Base-by-base conservation (phyloP, 1,140 invertebrate species). In the Zaprionus inermis region DNA sequence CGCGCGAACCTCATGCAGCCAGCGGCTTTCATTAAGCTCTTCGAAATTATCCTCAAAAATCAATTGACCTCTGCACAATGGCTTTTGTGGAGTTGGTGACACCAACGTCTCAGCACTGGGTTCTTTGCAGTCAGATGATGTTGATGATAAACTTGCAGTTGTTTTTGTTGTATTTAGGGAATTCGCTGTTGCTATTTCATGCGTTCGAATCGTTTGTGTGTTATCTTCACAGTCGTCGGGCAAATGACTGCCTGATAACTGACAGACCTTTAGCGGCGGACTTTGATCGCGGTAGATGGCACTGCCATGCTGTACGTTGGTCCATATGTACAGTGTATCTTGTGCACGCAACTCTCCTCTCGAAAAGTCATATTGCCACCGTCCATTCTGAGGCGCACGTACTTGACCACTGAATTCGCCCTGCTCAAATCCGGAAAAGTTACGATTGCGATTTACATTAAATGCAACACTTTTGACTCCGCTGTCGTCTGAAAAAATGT, bases 371-470 rank as follows among this genome's bases (percentile, higher is more conserved):
- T 54, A 41, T 5, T 51, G 59, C 90, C 90, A 91, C 10, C 41
- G 69, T 36, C 79, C 68, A 46, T 89, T 16, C 36, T 67, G 22
- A 2, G 84, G 51, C 5, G 70, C 22, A 6, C 68, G 58, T 5
- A 90, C 49, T 24, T 77, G 66, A 10, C 60, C 73, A 12, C 59
- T 79, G 10, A 51, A 89, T 16, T 91, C 78, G 3, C 90, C 90
- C 64, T 81, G 70, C 24, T 78, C 82, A 18, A 90, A 90, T 10
- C 72, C 67, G 6, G 75, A 79, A 46, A 91, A 90, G 16, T 78
- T 86, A 22, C 77, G 83, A 65, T 91, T 91, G 34, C 81, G 78
- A 72, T 91, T 91, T 5, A 88, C 78, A 83, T 91, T 85, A 30
- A 89, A 91, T 5, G 90, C 81, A 14, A 91, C 90, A 32, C 73